Conservation (phyloP, 37 sponge, comb jelly and placozoan species). For the Ephydatia muelleri region DNA sequence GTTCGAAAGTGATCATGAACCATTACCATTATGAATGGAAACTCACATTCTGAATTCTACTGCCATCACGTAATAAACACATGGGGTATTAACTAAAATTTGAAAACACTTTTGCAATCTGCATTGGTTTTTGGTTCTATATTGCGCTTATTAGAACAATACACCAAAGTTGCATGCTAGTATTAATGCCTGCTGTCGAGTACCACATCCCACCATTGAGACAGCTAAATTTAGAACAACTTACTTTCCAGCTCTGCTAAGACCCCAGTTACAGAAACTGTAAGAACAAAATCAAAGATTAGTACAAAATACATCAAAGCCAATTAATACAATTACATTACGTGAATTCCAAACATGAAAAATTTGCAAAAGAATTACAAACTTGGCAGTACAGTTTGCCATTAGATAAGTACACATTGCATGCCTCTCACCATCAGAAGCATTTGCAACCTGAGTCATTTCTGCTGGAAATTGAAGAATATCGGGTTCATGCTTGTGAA, state of each 20-base stretch:
- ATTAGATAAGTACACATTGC: background rate
- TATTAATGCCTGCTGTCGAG: too few relatives aligned
- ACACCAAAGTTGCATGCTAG: background rate
- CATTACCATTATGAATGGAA: too few relatives aligned
- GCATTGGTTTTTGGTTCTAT: too few relatives aligned
- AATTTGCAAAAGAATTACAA: background rate
- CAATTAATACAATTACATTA: background rate
- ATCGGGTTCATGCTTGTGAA: slow-evolving; percentile 45
- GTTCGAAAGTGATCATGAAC: background rate
- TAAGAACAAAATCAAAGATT: slow-evolving; percentile 1
- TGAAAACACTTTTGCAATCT: too few relatives aligned
- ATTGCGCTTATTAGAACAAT: background rate
- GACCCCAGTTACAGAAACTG: slow-evolving; percentile 77
- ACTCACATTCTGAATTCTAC: too few relatives aligned
- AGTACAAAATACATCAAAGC: background rate
- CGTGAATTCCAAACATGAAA: background rate
- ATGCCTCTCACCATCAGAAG: slow-evolving; percentile 57
- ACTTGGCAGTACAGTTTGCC: background rate
- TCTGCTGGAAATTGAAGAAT: slow-evolving; percentile 38
- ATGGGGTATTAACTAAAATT: too few relatives aligned
- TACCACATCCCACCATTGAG: background rate
- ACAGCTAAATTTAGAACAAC: background rate
- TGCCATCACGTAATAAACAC: too few relatives aligned
- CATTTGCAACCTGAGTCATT: slow-evolving; percentile 38
- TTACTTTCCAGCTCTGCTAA: slow-evolving; percentile 82